A percentile compares a stretch with the other conserved stretches of the same genome.
phyloP scores from a whole-genome alignment of 2,797 vertebrate species.

The Onychomys leucogaster region DNA sequence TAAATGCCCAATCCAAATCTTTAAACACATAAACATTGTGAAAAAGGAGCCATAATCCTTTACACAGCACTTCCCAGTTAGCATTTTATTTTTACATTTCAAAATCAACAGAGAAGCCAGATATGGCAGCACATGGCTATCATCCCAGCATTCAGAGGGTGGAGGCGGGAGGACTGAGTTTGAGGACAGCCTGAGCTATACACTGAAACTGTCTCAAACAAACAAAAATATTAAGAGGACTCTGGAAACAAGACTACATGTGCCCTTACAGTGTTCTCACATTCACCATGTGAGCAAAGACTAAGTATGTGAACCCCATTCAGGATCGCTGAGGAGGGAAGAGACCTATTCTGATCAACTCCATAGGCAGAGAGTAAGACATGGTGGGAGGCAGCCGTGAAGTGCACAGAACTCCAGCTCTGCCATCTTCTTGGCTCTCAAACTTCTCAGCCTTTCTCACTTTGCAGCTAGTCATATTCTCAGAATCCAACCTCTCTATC shows the following conservation, averaged over 20 bases:
- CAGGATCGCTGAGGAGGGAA: neutral
- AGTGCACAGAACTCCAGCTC: neutral
- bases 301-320: neutral
- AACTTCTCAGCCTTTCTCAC: neutral
- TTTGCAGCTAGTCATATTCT: slow-evolving; percentile 18
- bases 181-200: neutral
- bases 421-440: neutral
- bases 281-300: neutral
- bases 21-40: slow-evolving; percentile 8
- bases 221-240: neutral
- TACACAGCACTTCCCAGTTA: neutral
- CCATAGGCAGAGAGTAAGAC: neutral
- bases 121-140: neutral
- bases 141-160: neutral
- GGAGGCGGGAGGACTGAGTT: neutral
- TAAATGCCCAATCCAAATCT: neutral
- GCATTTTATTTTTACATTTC: slow-evolving; percentile 56
- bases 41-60: slow-evolving; percentile 25
- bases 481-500: neutral
- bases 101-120: slow-evolving; percentile 32
- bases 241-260: neutral
- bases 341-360: neutral
- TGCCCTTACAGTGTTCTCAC: slow-evolving; percentile 26
- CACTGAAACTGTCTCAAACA: neutral
- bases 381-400: neutral